phyloP scores from a whole-genome alignment of 2,888 invertebrate genomes.

The Ceriagrion tenellum region DNA sequence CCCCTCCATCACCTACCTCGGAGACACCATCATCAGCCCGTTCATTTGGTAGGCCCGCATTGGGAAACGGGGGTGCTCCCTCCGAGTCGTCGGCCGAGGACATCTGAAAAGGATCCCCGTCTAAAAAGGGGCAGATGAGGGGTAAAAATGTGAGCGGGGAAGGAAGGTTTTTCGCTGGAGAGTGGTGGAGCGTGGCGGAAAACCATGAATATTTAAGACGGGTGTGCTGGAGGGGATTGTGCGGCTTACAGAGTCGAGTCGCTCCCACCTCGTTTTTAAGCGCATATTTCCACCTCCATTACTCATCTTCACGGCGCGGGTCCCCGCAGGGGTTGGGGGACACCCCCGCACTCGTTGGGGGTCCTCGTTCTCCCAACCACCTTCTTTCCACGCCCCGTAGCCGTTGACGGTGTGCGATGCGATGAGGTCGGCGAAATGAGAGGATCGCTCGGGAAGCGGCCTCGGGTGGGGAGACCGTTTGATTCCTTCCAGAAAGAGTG shows the following conservation, averaged over 20 bases:
- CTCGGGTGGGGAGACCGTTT: neutral
- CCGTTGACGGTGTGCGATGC: neutral
- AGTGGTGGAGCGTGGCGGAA: neutral
- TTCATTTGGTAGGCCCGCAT: neutral
- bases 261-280: no score
- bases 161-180: neutral
- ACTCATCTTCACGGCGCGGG: neutral
- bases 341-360: neutral
- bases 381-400: neutral
- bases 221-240: neutral
- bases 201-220: neutral
- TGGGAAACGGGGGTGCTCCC: neutral
- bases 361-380: neutral
- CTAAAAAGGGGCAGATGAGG: neutral
- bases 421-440: constrained; percentile 23
- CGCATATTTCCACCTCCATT: neutral
- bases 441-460: neutral
- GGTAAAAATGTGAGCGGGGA: neutral
- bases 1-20: neutral
- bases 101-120: neutral
- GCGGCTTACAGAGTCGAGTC: neutral
- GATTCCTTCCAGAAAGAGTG: neutral
- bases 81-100: neutral
- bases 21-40: neutral
- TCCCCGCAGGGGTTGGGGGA: neutral